Conservation (phyloP, 2,888 invertebrate genomes). For the Chloromyia formosa region DNA sequence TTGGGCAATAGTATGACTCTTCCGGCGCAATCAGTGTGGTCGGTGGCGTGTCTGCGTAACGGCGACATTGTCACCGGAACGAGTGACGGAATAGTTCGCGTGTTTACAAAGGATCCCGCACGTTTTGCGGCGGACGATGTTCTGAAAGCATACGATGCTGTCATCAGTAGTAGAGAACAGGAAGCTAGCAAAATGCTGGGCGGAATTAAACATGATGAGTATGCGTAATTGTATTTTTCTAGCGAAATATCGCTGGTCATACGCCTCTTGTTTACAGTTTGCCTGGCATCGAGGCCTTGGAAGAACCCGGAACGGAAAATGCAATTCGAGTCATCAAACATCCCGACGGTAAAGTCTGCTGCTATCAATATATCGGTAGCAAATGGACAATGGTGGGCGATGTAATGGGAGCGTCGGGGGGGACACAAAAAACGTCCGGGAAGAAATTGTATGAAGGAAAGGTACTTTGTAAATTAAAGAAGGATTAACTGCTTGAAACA, state of each 20-base stretch:
- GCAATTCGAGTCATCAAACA: conserved; percentile 86
- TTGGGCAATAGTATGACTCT: conserved; percentile 61
- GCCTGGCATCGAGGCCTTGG: conserved; percentile 80
- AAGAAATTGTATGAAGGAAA: conserved; percentile 86
- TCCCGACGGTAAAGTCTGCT: conserved; percentile 74
- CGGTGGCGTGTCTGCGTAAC: conserved; percentile 80
- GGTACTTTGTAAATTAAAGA: conserved; percentile 47
- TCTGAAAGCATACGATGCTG: conserved; percentile 75
- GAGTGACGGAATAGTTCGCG: conserved; percentile 87
- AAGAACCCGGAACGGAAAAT: conserved; percentile 83
- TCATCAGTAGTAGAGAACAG: conserved; percentile 72
- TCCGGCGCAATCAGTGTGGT: conserved; percentile 92
- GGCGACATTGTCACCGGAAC: conserved; percentile 89
- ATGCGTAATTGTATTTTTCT: conserved; percentile 57
- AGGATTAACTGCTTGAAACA: no score
- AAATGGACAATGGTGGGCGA: conserved; percentile 90
- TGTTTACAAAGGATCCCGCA: conserved; percentile 79
- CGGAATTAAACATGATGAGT: conserved; percentile 86
- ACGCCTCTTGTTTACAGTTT: conserved; percentile 66
- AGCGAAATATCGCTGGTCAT: not conserved
- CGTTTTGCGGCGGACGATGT: conserved; percentile 74
- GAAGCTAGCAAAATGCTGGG: conserved; percentile 78
- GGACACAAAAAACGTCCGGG: conserved; percentile 72
- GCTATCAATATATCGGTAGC: conserved; percentile 79
- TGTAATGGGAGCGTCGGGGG: conserved; percentile 81